Conservation (phyloP, 2,888 invertebrate genomes). For the Hemistola chrysoprasaria region DNA sequence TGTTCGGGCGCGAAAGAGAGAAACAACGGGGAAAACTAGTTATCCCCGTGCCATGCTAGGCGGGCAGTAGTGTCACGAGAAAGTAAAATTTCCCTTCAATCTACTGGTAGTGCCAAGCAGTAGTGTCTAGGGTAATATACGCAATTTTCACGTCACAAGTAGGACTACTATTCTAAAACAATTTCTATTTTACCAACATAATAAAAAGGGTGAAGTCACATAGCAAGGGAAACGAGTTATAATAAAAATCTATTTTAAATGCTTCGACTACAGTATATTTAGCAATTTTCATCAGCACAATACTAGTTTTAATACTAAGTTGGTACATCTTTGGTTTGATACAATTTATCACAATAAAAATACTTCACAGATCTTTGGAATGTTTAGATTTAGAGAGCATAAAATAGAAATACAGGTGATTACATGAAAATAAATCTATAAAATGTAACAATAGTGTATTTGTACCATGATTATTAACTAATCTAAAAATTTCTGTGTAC, state of each 20-base stretch:
- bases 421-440: conserved; percentile 10
- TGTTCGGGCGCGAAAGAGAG: no score
- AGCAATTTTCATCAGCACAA: conserved; percentile 36
- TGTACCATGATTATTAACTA: conserved; percentile 29
- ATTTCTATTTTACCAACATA: no score
- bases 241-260: conserved; percentile 38
- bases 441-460: conserved; percentile 17
- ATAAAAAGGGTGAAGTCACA: no score
- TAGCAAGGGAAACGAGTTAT: no score
- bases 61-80: no score
- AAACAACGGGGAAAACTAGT: no score
- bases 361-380: conserved; percentile 41
- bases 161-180: no score
- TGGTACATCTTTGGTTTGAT: conserved; percentile 39
- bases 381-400: conserved; percentile 34
- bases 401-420: conserved; percentile 9
- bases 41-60: no score
- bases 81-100: no score
- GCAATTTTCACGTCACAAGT: no score
- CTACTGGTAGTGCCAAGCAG: no score
- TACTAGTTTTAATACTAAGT: conserved; percentile 28
- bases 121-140: no score
- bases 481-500: conserved; percentile 26
- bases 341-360: conserved; percentile 33
- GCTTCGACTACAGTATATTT: conserved; percentile 54